These are phyloP conservation scores for Leguminivora glycinivorella DNA, from an alignment of 1,140 invertebrate species.

Conservation along the genomic window DNA sequence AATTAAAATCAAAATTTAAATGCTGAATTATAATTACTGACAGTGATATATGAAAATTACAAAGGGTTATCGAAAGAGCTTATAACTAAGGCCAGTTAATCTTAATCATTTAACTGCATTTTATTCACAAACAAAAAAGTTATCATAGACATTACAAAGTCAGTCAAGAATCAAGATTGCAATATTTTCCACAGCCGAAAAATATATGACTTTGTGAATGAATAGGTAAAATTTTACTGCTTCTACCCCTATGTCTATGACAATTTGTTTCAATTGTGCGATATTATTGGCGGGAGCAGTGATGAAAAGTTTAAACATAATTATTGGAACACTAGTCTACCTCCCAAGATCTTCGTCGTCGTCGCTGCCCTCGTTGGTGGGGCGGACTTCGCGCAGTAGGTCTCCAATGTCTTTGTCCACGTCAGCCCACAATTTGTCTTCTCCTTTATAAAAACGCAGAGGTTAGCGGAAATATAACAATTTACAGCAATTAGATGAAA, in stretches of 20 bases:
- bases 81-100: not conserved
- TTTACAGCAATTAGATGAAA: too few species aligned
- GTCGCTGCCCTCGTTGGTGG: conserved; percentile 83
- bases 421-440: conserved; percentile 86
- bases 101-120: not conserved
- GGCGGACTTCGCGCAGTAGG: conserved; percentile 82
- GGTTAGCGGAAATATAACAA: too few species aligned
- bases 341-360: conserved; percentile 84
- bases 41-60: not conserved
- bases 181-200: too few species aligned
- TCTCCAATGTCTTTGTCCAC: conserved; percentile 88
- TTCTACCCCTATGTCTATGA: too few species aligned
- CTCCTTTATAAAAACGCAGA: conserved; percentile 72
- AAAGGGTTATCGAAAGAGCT: not conserved
- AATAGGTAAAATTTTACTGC: too few species aligned
- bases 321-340: conserved; percentile 40
- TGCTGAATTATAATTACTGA: conserved; percentile 1
- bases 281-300: not conserved
- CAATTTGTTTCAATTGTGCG: too few species aligned
- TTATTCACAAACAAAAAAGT: not conserved
- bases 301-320: not conserved
- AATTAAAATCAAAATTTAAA: conserved; percentile 30
- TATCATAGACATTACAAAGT: not conserved
- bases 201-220: too few species aligned
- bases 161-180: too few species aligned